Evolutionary conservation across 2,888 invertebrate genomes (phyloP).

Genomic region (Clitarchus hookeri): DNA sequence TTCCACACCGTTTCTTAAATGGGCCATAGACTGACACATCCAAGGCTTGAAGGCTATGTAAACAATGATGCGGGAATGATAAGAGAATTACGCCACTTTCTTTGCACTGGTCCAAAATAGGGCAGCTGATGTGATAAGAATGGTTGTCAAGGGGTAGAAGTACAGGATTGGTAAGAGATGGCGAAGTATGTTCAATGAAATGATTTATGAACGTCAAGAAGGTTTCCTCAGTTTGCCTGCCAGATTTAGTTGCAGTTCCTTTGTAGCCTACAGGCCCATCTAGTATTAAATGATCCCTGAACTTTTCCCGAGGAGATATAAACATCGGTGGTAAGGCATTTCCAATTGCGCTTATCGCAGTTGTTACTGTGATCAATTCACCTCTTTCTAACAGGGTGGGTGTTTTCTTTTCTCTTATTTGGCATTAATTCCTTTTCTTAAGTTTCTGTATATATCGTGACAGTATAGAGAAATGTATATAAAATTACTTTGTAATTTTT

Average conservation of each 20-base stretch:
- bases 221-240: conserved; percentile 21
- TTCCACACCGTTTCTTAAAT: conserved; percentile 24
- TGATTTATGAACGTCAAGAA: background rate
- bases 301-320: conserved; percentile 40
- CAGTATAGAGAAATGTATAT: too few relatives aligned
- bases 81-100: background rate
- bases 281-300: background rate
- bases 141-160: background rate
- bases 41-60: conserved; percentile 31
- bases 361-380: conserved; percentile 43
- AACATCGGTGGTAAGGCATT: conserved; percentile 42
- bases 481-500: too few relatives aligned
- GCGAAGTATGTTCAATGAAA: background rate
- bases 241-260: conserved; percentile 4
- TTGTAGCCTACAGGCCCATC: background rate
- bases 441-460: too few relatives aligned
- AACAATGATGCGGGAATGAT: conserved; percentile 27
- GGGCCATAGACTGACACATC: conserved; percentile 31
- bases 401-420: too few relatives aligned
- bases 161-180: conserved; percentile 3
- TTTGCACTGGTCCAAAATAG: conserved; percentile 10
- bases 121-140: conserved; percentile 20
- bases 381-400: conserved; percentile 47
- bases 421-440: too few relatives aligned
- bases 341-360: conserved; percentile 40